These are phyloP conservation scores for Nasua narica DNA, from an alignment of 2,797 vertebrate genomes.

Conservation along the genomic window DNA sequence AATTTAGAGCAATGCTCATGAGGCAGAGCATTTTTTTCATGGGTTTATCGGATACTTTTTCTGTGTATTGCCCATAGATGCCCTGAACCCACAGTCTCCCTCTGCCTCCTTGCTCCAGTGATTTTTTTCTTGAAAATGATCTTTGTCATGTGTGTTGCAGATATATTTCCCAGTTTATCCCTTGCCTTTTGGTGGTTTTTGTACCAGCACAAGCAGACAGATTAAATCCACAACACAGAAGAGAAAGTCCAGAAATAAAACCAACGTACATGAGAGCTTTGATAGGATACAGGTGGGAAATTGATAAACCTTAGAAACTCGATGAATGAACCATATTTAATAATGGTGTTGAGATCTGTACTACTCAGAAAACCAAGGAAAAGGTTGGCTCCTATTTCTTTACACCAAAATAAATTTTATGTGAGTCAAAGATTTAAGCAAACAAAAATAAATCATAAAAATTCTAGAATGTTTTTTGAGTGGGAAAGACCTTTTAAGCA, in stretches of 20 bases:
- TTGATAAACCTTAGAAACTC: not conserved
- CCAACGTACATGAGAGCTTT: not conserved
- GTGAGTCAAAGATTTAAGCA: slow-evolving; percentile 44
- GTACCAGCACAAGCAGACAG: not conserved
- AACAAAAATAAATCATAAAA: slow-evolving; percentile 49
- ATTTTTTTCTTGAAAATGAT: slow-evolving; percentile 28
- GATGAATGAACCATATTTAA: not conserved
- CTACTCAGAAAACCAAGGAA: slow-evolving; percentile 19
- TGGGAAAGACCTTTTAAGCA: slow-evolving; percentile 56
- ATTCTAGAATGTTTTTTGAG: slow-evolving; percentile 29
- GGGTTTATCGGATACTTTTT: not conserved
- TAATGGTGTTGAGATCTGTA: not conserved
- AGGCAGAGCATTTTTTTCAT: not conserved
- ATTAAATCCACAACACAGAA: slow-evolving; percentile 48
- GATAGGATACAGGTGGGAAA: not conserved
- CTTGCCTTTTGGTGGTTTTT: slow-evolving; percentile 37
- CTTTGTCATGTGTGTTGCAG: not conserved
- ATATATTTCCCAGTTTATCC: slow-evolving; percentile 15
- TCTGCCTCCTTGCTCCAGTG: not conserved
- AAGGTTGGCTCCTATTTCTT: slow-evolving; percentile 14
- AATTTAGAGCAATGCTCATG: not conserved
- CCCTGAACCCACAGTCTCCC: not conserved
- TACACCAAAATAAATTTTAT: slow-evolving; percentile 32
- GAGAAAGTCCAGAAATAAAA: slow-evolving; percentile 15
- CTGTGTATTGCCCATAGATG: not conserved